phyloP scores from a whole-genome alignment of 64 coral and sea anemone species.

The Cladopsammia gracilis region DNA sequence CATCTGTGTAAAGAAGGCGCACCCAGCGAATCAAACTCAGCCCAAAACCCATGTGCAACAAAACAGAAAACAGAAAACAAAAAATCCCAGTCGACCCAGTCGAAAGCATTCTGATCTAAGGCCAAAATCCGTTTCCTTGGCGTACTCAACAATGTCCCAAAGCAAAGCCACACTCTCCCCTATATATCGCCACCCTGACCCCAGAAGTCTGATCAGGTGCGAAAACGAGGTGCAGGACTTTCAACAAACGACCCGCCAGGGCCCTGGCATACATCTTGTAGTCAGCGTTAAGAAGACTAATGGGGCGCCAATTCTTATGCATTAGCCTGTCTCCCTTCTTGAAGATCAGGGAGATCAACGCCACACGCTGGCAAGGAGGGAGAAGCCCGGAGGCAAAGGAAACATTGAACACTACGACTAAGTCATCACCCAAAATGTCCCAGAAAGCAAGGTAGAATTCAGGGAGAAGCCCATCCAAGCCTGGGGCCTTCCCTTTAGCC shows the following conservation, averaged over 20 bases:
- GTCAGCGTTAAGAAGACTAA: too few relatives aligned
- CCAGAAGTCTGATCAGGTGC: constrained; percentile 42
- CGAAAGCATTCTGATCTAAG: constrained; percentile 71
- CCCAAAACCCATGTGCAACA: constrained; percentile 43
- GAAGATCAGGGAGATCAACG: background rate
- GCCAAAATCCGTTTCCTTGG: background rate
- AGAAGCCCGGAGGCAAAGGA: background rate
- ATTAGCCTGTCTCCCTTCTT: background rate
- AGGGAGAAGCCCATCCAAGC: background rate
- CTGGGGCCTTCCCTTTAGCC: background rate
- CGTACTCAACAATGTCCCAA: constrained; percentile 6
- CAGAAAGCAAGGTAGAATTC: background rate
- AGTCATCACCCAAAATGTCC: background rate
- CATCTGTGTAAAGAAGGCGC: too few relatives aligned
- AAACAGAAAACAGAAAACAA: too few relatives aligned
- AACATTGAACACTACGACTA: background rate
- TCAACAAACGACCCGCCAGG: background rate
- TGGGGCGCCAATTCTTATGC: too few relatives aligned
- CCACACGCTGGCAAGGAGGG: background rate
- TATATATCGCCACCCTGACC: constrained; percentile 29
- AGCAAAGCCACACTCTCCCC: constrained; percentile 35
- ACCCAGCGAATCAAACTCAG: too few relatives aligned
- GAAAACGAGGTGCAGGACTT: background rate
- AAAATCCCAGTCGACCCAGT: constrained; percentile 32
- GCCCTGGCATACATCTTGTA: too few relatives aligned